Conservation (phyloP, 2,113 vertebrate genomes). For the Neoarius graeffei region DNA sequence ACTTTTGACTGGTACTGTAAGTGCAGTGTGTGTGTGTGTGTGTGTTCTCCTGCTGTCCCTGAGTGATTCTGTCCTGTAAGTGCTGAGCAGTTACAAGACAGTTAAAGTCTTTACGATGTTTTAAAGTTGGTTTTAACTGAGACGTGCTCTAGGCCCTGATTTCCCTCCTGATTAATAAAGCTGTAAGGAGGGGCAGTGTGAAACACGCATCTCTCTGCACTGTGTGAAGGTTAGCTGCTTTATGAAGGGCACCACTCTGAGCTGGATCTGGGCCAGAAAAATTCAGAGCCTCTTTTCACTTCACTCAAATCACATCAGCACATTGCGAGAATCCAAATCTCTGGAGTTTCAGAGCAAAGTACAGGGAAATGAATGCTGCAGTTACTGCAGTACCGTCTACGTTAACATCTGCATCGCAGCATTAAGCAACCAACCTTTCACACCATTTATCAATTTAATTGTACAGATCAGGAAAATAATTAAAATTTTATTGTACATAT, state of each 20-base stretch:
- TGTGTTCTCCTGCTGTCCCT: background rate
- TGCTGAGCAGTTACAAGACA: constrained; percentile 5
- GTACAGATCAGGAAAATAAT: background rate
- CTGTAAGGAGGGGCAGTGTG: constrained; percentile 16
- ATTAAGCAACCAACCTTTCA: background rate
- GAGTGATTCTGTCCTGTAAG: constrained; percentile 6
- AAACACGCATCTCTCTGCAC: background rate
- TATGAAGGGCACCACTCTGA: background rate
- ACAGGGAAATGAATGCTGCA: background rate
- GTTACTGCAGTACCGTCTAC: background rate
- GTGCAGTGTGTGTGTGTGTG: background rate
- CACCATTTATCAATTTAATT: background rate
- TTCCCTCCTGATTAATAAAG: constrained; percentile 19
- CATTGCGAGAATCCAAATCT: background rate
- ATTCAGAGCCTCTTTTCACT: background rate
- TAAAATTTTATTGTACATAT: background rate
- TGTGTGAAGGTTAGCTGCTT: constrained; percentile 20
- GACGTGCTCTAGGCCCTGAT: background rate
- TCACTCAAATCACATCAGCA: background rate
- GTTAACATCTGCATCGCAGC: background rate
- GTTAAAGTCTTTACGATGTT: constrained; percentile 22
- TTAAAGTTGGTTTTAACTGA: constrained; percentile 9
- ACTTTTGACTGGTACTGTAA: too few species aligned
- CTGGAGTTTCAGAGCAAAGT: background rate
- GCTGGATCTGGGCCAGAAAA: background rate